Conservation (phyloP, 2,113 vertebrate genomes). For the Cathartes aura region DNA sequence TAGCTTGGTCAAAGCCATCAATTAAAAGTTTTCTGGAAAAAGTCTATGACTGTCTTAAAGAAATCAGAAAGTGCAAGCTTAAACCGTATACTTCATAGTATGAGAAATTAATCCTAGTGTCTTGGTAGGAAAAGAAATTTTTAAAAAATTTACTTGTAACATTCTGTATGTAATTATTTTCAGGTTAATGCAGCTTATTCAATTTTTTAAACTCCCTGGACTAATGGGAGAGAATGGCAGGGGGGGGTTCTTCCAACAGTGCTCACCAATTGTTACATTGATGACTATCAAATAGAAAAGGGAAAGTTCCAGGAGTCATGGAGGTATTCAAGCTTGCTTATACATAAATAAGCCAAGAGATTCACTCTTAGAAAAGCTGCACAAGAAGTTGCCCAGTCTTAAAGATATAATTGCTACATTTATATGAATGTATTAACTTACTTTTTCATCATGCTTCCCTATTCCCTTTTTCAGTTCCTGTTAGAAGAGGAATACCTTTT, state of each 20-base stretch:
- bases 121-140: background rate
- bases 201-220: background rate
- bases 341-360: background rate
- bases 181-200: background rate
- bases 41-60: background rate
- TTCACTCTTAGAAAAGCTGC: background rate
- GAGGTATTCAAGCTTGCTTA: background rate
- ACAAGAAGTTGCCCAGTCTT: background rate
- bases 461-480: background rate
- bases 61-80: background rate
- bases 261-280: background rate
- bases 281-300: background rate
- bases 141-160: background rate
- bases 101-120: background rate
- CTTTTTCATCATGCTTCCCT: background rate
- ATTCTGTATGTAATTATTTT: background rate
- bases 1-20: background rate
- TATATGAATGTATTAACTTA: background rate
- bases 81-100: background rate
- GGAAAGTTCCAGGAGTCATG: background rate
- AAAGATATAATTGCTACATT: background rate
- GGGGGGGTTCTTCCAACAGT: background rate
- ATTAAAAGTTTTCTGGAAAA: background rate
- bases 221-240: background rate
- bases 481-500: background rate